These are phyloP conservation scores for Nomia melanderi DNA, from an alignment of 1,140 invertebrate species.

Conservation along the genomic window DNA sequence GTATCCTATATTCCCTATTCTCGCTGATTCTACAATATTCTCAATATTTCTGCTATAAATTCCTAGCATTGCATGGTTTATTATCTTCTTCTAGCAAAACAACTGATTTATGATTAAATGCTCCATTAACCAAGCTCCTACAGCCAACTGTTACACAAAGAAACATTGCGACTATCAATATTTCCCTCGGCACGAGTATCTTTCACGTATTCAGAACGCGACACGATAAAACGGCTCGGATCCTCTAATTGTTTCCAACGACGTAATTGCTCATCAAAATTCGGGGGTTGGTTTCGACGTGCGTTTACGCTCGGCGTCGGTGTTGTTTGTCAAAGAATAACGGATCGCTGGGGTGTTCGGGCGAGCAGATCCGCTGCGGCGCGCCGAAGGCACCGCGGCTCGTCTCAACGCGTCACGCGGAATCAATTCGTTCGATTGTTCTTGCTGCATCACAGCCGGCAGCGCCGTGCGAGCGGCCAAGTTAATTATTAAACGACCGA, in stretches of 20 bases:
- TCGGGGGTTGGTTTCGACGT: background rate
- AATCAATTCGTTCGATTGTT: conserved; percentile 10
- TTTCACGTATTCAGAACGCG: background rate
- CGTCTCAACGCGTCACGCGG: conserved; percentile 3
- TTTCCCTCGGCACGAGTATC: background rate
- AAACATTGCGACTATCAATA: too few species aligned
- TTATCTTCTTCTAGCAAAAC: too few species aligned
- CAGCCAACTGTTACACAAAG: too few species aligned
- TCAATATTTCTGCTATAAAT: too few species aligned
- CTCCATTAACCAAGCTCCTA: too few species aligned
- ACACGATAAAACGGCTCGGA: too few species aligned
- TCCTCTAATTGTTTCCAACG: conserved; percentile 3
- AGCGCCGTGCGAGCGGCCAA: background rate
- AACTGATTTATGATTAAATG: too few species aligned
- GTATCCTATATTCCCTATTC: too few species aligned
- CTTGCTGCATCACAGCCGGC: background rate
- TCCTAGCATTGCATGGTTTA: too few species aligned
- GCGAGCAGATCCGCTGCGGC: background rate
- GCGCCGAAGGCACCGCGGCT: background rate
- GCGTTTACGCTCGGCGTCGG: background rate
- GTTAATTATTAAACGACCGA: background rate
- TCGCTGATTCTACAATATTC: too few species aligned
- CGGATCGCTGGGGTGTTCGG: background rate
- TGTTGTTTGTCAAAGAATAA: conserved; percentile 24
- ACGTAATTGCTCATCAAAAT: background rate